These are phyloP conservation scores for Antennarius maculatus DNA, from an alignment of 2,797 vertebrate species.

Conservation along the genomic window DNA sequence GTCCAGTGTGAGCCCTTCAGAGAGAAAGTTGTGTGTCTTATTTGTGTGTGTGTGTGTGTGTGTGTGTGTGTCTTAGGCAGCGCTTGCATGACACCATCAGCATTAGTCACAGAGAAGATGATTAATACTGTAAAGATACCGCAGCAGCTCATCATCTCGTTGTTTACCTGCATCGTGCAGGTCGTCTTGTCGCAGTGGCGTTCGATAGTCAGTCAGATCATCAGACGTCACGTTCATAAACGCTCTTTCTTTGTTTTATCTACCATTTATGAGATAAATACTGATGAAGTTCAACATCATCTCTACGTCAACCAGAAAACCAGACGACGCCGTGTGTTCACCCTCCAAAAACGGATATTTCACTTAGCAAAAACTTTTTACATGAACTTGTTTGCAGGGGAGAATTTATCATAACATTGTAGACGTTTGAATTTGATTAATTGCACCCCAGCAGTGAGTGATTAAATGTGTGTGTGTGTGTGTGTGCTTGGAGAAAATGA, in stretches of 20 bases:
- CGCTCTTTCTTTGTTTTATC: too few relatives aligned
- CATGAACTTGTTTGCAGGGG: slow-evolving; percentile 19
- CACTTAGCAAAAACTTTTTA: slow-evolving; percentile 3
- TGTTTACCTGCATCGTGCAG: slow-evolving; percentile 18
- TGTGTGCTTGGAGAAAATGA: slow-evolving; percentile 46
- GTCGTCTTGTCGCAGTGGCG: too few relatives aligned
- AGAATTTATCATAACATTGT: slow-evolving; percentile 11
- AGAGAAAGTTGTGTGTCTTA: slow-evolving; percentile 15
- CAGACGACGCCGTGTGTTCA: too few relatives aligned
- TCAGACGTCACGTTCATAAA: too few relatives aligned
- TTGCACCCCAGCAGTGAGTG: slow-evolving; percentile 23
- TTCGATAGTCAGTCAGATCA: too few relatives aligned
- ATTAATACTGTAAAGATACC: slow-evolving; percentile 68
- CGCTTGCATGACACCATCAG: slow-evolving; percentile 65
- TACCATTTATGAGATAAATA: too few relatives aligned
- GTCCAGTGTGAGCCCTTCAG: slow-evolving; percentile 60
- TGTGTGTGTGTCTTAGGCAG: slow-evolving; percentile 56
- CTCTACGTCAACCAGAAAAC: too few relatives aligned
- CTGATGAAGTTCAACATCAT: too few relatives aligned
- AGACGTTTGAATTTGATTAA: slow-evolving; percentile 38
- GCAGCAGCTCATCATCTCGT: slow-evolving; percentile 58
- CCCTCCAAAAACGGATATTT: too few relatives aligned
- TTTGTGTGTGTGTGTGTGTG: slow-evolving; percentile 25
- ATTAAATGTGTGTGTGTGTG: slow-evolving; percentile 24
- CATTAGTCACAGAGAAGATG: slow-evolving; percentile 68